These are phyloP conservation scores for Melanotaenia maccullochi DNA, from an alignment of 2,797 vertebrate genomes.

Conservation along the genomic window DNA sequence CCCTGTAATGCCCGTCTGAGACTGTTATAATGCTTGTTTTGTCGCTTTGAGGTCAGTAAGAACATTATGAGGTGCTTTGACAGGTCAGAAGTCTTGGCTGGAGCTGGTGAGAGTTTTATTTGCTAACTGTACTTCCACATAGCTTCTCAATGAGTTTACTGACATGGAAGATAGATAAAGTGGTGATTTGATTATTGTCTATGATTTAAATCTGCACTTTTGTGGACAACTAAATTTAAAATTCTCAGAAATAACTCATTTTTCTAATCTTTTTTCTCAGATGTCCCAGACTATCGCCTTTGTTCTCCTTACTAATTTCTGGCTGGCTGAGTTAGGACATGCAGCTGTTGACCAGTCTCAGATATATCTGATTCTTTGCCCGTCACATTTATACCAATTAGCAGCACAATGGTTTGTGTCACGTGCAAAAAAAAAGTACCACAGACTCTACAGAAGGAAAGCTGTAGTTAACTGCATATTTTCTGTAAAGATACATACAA, in stretches of 20 bases:
- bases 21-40: slow-evolving; percentile 56
- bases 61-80: slow-evolving; percentile 65
- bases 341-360: no score
- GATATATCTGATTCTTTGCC: not conserved
- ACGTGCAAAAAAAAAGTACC: not conserved
- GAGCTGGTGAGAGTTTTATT: slow-evolving; percentile 42
- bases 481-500: not conserved
- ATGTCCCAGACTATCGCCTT: no score
- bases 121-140: slow-evolving; percentile 25
- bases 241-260: not conserved
- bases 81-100: slow-evolving; percentile 57
- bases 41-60: slow-evolving; percentile 61
- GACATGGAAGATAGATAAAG: slow-evolving; percentile 10
- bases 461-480: no score
- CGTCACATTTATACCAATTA: not conserved
- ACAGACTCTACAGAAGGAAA: not conserved
- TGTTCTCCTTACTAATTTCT: no score
- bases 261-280: not conserved
- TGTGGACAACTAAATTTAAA: slow-evolving; percentile 1
- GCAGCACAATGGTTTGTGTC: not conserved
- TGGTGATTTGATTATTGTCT: not conserved
- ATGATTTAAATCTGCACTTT: no score
- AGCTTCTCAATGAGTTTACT: slow-evolving; percentile 27
- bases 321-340: no score
- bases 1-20: slow-evolving; percentile 55